A percentile compares a stretch with the other conserved stretches of the same genome.
Conservation (phyloP, 2,888 invertebrate genomes). For the Oithona nana region DNA sequence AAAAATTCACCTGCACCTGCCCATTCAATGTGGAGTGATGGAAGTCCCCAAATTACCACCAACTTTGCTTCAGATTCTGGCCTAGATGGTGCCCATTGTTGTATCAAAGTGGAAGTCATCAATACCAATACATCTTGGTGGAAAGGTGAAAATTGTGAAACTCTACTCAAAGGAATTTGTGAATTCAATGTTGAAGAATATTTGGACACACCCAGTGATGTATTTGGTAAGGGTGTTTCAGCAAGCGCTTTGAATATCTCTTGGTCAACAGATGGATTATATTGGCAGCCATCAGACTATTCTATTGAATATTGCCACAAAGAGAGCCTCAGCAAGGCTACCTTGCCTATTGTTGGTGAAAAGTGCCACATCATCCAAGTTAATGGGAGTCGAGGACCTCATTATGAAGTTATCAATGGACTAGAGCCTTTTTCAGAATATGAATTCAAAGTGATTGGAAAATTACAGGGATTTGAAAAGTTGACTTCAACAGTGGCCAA, state of each 20-base stretch:
- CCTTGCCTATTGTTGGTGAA: not conserved
- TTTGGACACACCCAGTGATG: not conserved
- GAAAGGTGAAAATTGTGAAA: constrained; percentile 11
- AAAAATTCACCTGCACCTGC: not conserved
- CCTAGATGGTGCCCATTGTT: constrained; percentile 9
- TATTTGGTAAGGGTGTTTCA: not conserved
- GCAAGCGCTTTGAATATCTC: not conserved
- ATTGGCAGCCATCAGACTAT: constrained; percentile 2
- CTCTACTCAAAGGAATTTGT: constrained; percentile 5
- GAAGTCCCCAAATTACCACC: not conserved
- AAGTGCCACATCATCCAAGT: not conserved
- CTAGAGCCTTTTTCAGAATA: constrained; percentile 5
- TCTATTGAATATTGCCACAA: not conserved
- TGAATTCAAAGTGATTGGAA: not conserved
- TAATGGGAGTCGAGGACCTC: not conserved
- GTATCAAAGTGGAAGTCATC: not conserved
- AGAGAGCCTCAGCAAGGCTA: not conserved
- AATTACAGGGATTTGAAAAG: not conserved
- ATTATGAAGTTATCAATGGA: not conserved
- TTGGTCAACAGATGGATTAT: not conserved
- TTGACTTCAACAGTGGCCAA: not conserved
- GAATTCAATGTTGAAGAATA: constrained; percentile 1
- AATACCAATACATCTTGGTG: not conserved
- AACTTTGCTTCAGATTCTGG: constrained; percentile 7
- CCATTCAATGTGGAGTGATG: constrained; percentile 14